Evolutionary conservation across 1,140 invertebrate genomes (phyloP).

Genomic region (Procambarus virginalis): DNA sequence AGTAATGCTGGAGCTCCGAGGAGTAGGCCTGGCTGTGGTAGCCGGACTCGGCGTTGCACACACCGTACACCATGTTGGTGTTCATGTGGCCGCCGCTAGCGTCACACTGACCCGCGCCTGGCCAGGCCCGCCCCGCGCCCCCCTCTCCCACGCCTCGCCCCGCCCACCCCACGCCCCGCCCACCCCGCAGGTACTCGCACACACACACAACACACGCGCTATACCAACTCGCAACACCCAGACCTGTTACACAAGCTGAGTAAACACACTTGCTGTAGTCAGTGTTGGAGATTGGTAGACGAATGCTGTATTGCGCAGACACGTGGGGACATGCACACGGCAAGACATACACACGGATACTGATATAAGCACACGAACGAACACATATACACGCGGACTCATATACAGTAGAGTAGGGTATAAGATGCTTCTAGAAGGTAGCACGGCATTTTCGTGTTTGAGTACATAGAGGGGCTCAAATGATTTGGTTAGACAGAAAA

Average conservation of each 20-base stretch:
- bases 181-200: constrained; percentile 31
- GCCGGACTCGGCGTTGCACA: constrained; percentile 75
- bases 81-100: constrained; percentile 69
- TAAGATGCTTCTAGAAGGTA: too few relatives aligned
- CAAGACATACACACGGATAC: not conserved
- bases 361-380: not conserved
- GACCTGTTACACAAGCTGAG: constrained; percentile 19
- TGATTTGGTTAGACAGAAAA: too few relatives aligned
- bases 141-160: constrained; percentile 26
- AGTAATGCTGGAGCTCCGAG: constrained; percentile 71
- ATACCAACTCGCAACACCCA: constrained; percentile 24
- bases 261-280: not conserved
- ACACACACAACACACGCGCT: not conserved
- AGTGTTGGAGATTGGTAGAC: too few relatives aligned
- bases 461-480: too few relatives aligned
- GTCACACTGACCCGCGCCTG: constrained; percentile 48
- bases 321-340: not conserved
- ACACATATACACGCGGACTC: not conserved
- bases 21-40: constrained; percentile 72
- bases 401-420: too few relatives aligned
- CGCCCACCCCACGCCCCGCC: constrained; percentile 17
- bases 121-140: constrained; percentile 16
- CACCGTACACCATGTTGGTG: constrained; percentile 79
- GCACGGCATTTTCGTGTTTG: too few relatives aligned
- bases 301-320: not conserved